Percentiles rank a stretch among this genome's conserved stretches.
Conservation (phyloP, 2,797 vertebrate species). For the Masticophis lateralis region DNA sequence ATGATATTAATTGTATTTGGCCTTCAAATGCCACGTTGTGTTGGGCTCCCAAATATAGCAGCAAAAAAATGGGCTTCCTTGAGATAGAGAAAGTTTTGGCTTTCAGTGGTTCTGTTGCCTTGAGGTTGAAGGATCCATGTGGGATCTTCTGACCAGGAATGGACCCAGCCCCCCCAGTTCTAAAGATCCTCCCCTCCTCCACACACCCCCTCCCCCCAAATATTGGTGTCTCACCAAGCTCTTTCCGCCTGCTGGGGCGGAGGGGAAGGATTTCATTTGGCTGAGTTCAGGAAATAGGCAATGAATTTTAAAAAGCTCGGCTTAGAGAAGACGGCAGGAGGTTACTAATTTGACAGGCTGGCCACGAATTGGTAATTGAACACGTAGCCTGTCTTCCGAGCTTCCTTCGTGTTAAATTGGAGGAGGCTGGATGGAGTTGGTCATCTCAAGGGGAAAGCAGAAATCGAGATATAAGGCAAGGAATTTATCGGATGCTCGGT, state of each 20-base stretch:
- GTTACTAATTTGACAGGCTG: neutral
- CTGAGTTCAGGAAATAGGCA: accelerated
- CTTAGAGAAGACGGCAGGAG: neutral
- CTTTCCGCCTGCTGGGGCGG: neutral
- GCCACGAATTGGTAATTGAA: accelerated
- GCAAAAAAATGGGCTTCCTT: neutral
- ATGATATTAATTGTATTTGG: no score
- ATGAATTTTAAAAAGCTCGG: neutral
- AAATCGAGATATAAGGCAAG: neutral
- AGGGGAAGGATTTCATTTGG: neutral
- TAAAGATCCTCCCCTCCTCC: no score
- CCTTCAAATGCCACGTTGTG: neutral
- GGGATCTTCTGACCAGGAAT: neutral
- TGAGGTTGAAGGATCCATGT: neutral
- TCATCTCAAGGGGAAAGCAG: neutral
- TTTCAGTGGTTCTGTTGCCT: neutral
- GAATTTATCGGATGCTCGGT: neutral
- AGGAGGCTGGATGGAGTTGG: neutral
- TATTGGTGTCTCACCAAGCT: neutral
- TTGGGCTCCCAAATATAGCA: neutral
- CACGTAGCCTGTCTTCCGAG: constrained; percentile 1
- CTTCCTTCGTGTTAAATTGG: neutral
- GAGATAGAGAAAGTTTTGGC: neutral
- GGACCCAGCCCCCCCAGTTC: no score
- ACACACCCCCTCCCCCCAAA: neutral